Evolutionary conservation across 2,797 vertebrate genomes (phyloP), one percentile per base, ranked within the genome.

Genomic region (Mormyrus proboscirostris): DNA sequence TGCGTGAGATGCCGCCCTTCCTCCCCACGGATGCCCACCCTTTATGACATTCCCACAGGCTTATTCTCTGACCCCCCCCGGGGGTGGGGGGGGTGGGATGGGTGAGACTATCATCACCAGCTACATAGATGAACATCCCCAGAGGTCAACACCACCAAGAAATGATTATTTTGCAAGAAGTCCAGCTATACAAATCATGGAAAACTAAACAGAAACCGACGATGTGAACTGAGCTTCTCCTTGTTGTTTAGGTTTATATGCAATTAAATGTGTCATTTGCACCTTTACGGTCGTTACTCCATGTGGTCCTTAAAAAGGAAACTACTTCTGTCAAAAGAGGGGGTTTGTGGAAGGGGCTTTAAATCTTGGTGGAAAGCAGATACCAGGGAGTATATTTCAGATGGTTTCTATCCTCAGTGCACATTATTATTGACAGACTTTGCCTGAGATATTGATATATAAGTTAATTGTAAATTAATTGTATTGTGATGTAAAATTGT

Each of bases 171-270:
- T 49, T 84, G 49, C 2, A 41, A 22, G 47, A 86, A 79, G 89
- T 87, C 89, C 84, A 87, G 89, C 90, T 88, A 89, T 89, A 90
- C 89, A 90, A 90, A 90, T 84, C 87, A 76, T 38, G 33, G 69
- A 76, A 16, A 83, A 83, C 14, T 12, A 12, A 57, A 29, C 7
- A 47, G 49, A 9, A 33, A 19, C 33, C 29, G 6, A n/a, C 16
- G 14, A 19, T 25, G 51, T 62, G 19, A 19, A 85, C 55, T 62
- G 55, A 62, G 12, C 50, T 82, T 2, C 50, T 82, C 16, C n/a
- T 59, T 65, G 1, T n/a, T 89, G 53, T 84, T 84, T 89, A 53
- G 33, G 16, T n/a, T 44, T 41, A 33, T 79, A 44, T 44, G 73
- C 73, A 88, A 55, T 82, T 79, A 38, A 88, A 41, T 88, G 7